Base-by-base conservation (phyloP, 53 echinoderm and acorn worm genomes). In the Stichopus horrens region DNA sequence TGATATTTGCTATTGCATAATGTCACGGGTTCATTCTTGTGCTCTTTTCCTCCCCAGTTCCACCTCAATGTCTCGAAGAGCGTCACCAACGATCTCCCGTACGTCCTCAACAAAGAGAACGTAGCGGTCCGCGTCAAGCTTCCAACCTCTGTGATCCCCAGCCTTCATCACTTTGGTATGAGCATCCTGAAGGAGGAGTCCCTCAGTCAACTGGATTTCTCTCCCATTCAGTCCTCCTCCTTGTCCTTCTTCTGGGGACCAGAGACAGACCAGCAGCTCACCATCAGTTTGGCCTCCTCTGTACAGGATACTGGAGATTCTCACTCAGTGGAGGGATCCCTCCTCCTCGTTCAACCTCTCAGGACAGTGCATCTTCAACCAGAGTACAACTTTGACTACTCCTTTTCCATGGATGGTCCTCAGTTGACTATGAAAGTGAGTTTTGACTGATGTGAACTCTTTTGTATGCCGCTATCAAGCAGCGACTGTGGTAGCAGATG, bases 231-330 rank as follows among this genome's bases (percentile, higher is more conserved):
- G 85, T 8, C 51, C 9, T 65, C 23, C 37, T 85, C 85, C 52
- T 7, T 85, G 52, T 85, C 85, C 23, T 85, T 85, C 85, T 85
- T 85, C 85, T 85, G 85, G 85, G 85, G 85, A 18, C 9, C 67
- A 22, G 63, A 63, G 6, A 14, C 67, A 5, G 52, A 85, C 37
- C 85, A 85, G 20, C 85, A 85, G 85, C 85, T 85, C 11, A 85
- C 85, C 37, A 19, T 85, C 66, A 66, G 66, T 37, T 85, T 51
- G 3, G 51, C 9, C 4, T 67, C 68, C 8, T 85, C 85, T 5
- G 67, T 65, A 8, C 51, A 66, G 16, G 20, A 85, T 2, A 11
- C 22, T 0, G 85, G 23, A 22, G 65, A 59, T 3, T 13, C 8
- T 59, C 5, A 21, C 22, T 67, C 10, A 10, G 85, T 85, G 7